Base-by-base conservation (phyloP, 2,797 vertebrate species). In the Sebastes variabilis region DNA sequence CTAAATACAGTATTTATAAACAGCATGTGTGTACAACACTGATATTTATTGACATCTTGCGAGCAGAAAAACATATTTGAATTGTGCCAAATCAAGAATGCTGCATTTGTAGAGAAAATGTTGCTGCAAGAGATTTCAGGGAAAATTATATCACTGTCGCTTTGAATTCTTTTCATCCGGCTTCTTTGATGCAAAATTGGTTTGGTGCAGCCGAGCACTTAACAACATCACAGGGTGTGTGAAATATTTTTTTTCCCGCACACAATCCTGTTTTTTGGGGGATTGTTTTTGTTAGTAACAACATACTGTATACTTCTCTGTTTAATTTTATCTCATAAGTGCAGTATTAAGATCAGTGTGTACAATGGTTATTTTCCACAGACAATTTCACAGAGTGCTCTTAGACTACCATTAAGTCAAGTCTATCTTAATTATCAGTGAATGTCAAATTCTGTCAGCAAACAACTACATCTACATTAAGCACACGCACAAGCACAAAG, bases 161-260 rank as follows among this genome's bases (percentile, higher is more conserved):
- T 86, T 82, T 85, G 88, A 84, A 87, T 92, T 86, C 77, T 90
- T 93, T 94, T 93, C 88, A 93, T 94, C 82, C 87, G 62, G 80
- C 82, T 82, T 80, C 88, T 94, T 92, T 94, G 87, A 93, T 93
- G 89, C 87, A 87, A 89, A 94, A 92, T 92, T 91, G 88, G 82
- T 91, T 92, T 89, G 73, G 83, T 90, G 81, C 81, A 89, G 86
- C 69, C 11, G 66, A 82, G 84, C 90, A 91, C 92, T 92, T 91
- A 87, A 88, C 82, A 90, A 83, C 85, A 93, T 92, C 86, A 84
- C 60, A 83, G 87, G 38, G 64, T 83, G 76, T 76, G 85, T 81
- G 82, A 62, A 81, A 86, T 78, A 79, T 86, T 83, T 83, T 81
- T 60, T 67, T 72, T 73, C 80, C 75, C 68, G 24, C 78, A 66